A percentile compares a stretch with the other conserved stretches of the same genome.
Conservation (phyloP, 1,140 invertebrate genomes). For the Hyposmocoma kahamanoa region DNA sequence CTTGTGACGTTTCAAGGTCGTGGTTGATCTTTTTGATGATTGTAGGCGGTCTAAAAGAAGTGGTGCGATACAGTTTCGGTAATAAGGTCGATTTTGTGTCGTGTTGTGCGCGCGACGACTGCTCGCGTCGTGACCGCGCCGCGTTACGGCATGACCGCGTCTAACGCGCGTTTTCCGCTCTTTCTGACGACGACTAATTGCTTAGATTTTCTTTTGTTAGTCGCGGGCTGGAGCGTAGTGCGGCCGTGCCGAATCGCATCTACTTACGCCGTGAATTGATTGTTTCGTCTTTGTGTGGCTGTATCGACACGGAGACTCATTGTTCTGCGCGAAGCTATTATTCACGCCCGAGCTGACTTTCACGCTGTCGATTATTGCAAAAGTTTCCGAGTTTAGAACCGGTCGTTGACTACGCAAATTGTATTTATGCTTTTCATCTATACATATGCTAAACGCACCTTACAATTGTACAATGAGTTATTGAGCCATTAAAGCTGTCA, state of each 20-base stretch:
- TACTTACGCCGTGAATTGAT: slow-evolving; percentile 70
- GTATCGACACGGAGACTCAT: slow-evolving; percentile 64
- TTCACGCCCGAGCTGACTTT: slow-evolving; percentile 55
- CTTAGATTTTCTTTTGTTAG: slow-evolving; percentile 73
- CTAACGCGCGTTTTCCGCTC: slow-evolving; percentile 71
- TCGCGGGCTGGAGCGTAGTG: slow-evolving; percentile 55
- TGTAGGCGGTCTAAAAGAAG: background rate
- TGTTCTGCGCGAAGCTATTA: slow-evolving; percentile 54
- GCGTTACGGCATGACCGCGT: slow-evolving; percentile 56
- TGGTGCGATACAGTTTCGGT: slow-evolving; percentile 10
- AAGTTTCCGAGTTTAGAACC: slow-evolving; percentile 35
- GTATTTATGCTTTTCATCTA: background rate
- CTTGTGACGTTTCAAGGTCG: slow-evolving; percentile 20
- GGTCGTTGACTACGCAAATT: slow-evolving; percentile 10
- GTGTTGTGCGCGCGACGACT: background rate
- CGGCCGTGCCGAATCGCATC: slow-evolving; percentile 65
- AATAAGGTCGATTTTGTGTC: slow-evolving; percentile 29
- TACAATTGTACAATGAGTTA: no score
- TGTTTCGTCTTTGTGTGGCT: slow-evolving; percentile 66
- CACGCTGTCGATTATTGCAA: slow-evolving; percentile 56
- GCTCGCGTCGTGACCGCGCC: slow-evolving; percentile 41
- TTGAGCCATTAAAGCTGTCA: no score
- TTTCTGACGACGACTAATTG: slow-evolving; percentile 72
- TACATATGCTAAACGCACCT: background rate
- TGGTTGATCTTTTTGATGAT: background rate